Base-by-base conservation (phyloP, 2,888 invertebrate genomes). In the Eilema griseolum region DNA sequence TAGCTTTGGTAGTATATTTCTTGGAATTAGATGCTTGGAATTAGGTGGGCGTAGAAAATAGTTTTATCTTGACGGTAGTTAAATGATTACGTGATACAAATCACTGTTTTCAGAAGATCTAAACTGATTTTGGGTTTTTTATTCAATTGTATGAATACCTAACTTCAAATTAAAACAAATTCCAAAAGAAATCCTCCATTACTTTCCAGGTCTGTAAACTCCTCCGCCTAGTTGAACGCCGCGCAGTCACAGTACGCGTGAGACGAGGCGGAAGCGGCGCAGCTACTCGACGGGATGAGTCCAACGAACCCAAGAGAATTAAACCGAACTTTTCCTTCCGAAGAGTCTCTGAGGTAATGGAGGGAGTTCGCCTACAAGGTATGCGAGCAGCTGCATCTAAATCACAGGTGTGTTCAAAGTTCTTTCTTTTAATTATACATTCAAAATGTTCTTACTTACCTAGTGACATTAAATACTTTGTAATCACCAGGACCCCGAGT, bases 311-410 rank as follows among this genome's bases (percentile, higher is more conserved):
- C 5, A 89, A 84, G 71, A 86, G 82, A 75, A 85, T 89, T 69
- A 89, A 93, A 66, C 89, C 92, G 31, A 95, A 95, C 86, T 95
- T 95, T 86, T 94, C 95, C 41, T 95, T 95, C 81, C 81, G 95
- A 66, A 84, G 95, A 23, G 95, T 95, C n/a, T 95, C 95, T 0
- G 95, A 95, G 68, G 95, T 95, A 66, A 94, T 95, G 94, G 95
- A 95, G 79, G 95, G 95, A 2, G 95, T 95, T 0, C 81, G 95
- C 11, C 77, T 95, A 72, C 95, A 95, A 81, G 89, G 95, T 66
- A 93, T 95, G 89, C 85, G 93, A 28, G 90, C 92, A 3, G 88
- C 93, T 0, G 88, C 88, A 12, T 90, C 92, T 1, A 93, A 90
- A 75, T 89, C 78, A 69, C 91, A 90, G 83, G 92, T 90, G 14